phyloP scores from a whole-genome alignment of 2,113 vertebrate genomes.

The Steatornis caripensis region DNA sequence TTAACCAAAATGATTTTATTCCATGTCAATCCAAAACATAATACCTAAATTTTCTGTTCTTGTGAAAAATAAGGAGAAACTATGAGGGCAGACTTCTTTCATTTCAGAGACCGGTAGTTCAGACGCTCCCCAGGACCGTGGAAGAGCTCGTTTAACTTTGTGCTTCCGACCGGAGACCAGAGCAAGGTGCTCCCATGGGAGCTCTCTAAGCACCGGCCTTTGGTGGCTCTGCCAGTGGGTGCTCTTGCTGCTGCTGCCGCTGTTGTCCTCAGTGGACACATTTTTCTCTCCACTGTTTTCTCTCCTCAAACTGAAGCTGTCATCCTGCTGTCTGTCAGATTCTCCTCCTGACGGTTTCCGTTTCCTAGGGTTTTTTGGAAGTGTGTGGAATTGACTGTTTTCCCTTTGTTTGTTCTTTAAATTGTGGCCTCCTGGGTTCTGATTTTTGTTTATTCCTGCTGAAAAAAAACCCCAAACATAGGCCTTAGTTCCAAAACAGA shows the following conservation, averaged over 20 bases:
- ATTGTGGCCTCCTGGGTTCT: neutral
- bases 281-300: neutral
- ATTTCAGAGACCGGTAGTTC: neutral
- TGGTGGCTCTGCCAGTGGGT: neutral
- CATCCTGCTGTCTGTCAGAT: neutral
- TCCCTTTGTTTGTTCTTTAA: neutral
- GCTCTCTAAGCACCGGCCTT: neutral
- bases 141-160: neutral
- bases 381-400: neutral
- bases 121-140: rapidly evolving
- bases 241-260: neutral
- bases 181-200: neutral
- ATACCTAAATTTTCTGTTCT: neutral
- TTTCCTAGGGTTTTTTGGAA: neutral
- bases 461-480: neutral
- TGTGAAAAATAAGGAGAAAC: neutral
- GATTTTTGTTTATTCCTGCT: neutral
- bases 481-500: neutral
- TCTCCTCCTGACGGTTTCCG: neutral
- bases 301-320: neutral
- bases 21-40: neutral
- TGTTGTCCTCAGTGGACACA: neutral
- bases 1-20: neutral
- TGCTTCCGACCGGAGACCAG: neutral
- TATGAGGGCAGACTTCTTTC: neutral